These are phyloP conservation scores for Urophycis tenuis DNA, from an alignment of 2,797 vertebrate species.

Conservation along the genomic window DNA sequence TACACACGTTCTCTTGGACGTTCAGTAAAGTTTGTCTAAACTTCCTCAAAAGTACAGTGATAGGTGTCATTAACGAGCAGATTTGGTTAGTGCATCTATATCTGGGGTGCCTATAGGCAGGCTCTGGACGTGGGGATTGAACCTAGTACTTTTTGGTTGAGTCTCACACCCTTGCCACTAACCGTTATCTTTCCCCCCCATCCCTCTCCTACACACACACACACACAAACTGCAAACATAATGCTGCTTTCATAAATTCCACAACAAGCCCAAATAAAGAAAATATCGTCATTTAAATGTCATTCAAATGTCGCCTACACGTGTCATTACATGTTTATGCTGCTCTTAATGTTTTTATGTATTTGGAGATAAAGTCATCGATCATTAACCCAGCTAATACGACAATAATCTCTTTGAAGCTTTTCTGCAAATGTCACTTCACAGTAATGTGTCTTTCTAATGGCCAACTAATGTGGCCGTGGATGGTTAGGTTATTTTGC, in stretches of 20 bases:
- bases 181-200: no score
- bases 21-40: no score
- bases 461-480: constrained; percentile 59
- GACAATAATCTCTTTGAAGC: constrained; percentile 68
- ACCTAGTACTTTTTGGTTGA: no score
- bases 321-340: constrained; percentile 48
- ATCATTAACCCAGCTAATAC: constrained; percentile 69
- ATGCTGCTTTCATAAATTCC: not conserved
- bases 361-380: constrained; percentile 65
- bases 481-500: constrained; percentile 38
- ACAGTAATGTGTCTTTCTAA: constrained; percentile 62
- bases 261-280: not conserved
- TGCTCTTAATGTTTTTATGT: constrained; percentile 67
- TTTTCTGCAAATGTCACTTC: constrained; percentile 59
- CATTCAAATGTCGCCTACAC: constrained; percentile 37
- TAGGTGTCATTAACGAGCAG: no score
- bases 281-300: not conserved
- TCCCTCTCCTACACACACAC: no score
- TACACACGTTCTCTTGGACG: not conserved
- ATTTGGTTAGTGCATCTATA: no score
- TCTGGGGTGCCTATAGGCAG: no score
- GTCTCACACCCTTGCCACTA: no score
- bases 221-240: not conserved
- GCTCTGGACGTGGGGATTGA: no score
- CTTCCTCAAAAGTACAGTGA: no score